Base-by-base conservation (phyloP, 2,113 vertebrate species). In the Myotis brandtii region DNA sequence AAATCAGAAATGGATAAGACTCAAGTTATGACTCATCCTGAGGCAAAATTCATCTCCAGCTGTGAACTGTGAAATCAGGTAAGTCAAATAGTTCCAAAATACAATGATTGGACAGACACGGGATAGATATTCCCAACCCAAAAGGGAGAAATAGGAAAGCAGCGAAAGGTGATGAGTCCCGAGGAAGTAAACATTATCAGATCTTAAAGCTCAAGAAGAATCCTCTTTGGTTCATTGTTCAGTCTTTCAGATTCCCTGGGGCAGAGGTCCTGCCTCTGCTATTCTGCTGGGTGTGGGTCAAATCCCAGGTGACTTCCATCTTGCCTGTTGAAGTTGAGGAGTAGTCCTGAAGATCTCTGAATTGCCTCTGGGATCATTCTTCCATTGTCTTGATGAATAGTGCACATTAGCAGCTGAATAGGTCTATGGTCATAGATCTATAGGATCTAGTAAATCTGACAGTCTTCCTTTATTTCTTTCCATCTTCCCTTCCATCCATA, bases 361-460 rank as follows among this genome's bases (percentile, higher is more conserved):
- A 92, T 27, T 75, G 37, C 5, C 23, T 93, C 62, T 27, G 13
- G 32, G 20, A 10, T 50, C 18, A n/a, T 69, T 91, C 30, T 75
- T 96, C 34, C 50, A 34, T 46, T 85, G 16, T 93, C 18, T 75
- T 76, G 10, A 93, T 67, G 54, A 83, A 93, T n/a, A 48, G 46
- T 34, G 9, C 17, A 9, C 5, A 5, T 81, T 48, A 12, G 6
- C 17, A 14, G 3, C 62, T 11, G 7, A 50, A 34, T 54, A 52
- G 6, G 34, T 85, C 13, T 46, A 5, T 83, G 32, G 27, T 72
- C 69, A 89, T 30, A 79, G 40, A 64, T 48, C 34, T 66, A 21
- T 2, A 75, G 40, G 54, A 34, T 25, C 34, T 70, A 72, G 54
- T 52, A 86, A 66, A 34, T 72, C 14, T 40, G 52, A 52, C 6